Conservation (phyloP, 2,797 vertebrate genomes). For the Gallirallus australis region DNA sequence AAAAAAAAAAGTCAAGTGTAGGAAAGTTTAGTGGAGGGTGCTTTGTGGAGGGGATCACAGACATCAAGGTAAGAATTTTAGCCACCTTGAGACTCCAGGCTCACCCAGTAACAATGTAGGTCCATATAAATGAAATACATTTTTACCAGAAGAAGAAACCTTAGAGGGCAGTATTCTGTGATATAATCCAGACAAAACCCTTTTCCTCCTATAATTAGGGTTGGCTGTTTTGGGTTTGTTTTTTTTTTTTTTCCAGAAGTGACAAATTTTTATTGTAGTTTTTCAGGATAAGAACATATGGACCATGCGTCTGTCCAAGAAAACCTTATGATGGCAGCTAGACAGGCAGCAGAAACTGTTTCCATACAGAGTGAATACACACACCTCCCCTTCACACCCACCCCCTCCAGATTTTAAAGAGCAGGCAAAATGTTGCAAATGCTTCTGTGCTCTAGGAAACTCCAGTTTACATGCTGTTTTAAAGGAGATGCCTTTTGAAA, state of each 20-base stretch:
- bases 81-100: neutral
- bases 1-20: neutral
- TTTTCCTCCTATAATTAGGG: neutral
- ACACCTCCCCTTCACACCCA: accelerated
- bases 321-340: neutral
- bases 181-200: neutral
- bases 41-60: neutral
- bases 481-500: neutral
- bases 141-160: neutral
- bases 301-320: neutral
- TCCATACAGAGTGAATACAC: neutral
- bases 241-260: neutral
- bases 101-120: neutral
- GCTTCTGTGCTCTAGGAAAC: neutral
- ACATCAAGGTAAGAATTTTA: neutral
- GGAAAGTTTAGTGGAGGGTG: neutral
- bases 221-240: neutral
- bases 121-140: neutral
- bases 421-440: neutral
- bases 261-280: neutral
- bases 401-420: neutral
- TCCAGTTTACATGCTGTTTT: neutral
- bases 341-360: neutral
- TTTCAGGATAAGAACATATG: neutral
- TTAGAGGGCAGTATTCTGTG: neutral